Evolutionary conservation across 2,797 vertebrate genomes (phyloP).

Genomic region (Rhinogobio ventralis): DNA sequence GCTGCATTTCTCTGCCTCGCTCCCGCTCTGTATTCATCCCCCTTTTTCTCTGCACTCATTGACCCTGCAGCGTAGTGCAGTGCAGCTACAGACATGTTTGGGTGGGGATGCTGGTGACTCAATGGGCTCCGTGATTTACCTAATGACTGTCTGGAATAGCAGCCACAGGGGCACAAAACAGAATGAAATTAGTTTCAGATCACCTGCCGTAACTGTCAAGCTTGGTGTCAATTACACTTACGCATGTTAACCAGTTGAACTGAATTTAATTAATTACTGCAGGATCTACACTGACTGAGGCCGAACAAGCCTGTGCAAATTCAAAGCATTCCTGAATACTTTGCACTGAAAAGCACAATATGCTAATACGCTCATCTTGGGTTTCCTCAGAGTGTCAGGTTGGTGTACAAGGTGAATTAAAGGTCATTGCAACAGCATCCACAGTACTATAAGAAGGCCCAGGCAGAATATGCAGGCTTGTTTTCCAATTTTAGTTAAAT

Average conservation of each 20-base stretch:
- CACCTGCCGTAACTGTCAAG: conserved; percentile 47
- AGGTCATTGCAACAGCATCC: conserved; percentile 45
- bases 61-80: conserved; percentile 53
- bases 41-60: conserved; percentile 58
- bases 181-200: conserved; percentile 47
- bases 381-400: not conserved
- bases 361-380: not conserved
- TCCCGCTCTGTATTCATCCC: conserved; percentile 52
- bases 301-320: not conserved
- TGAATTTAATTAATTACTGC: conserved; percentile 41
- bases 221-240: conserved; percentile 41
- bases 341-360: conserved; percentile 13
- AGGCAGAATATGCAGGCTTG: not conserved
- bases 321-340: conserved; percentile 16
- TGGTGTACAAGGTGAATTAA: conserved; percentile 34
- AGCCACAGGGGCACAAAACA: conserved; percentile 38
- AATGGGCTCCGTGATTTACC: conserved; percentile 47
- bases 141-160: conserved; percentile 50
- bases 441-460: not conserved
- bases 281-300: conserved; percentile 10
- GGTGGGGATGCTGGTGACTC: conserved; percentile 55
- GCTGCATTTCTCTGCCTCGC: conserved; percentile 44
- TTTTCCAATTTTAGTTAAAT: not conserved
- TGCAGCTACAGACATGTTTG: conserved; percentile 53
- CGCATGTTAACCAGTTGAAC: conserved; percentile 34